A percentile compares a stretch with the other conserved stretches of the same genome.
Conservation (phyloP, 30 jellyfish, hydroid and myxozoan genomes). For the Sanderia malayensis region DNA sequence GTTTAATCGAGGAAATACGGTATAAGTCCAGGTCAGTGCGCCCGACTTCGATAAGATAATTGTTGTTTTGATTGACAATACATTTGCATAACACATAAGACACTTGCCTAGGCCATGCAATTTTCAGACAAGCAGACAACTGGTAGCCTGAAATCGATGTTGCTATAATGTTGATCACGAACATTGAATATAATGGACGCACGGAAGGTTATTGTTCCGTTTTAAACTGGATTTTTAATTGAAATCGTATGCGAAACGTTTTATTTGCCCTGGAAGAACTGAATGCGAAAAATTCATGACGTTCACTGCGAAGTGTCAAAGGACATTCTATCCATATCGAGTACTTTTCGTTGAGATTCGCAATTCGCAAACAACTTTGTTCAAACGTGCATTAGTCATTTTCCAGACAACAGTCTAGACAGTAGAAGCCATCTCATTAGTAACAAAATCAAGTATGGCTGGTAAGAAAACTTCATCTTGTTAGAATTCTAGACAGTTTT, state of each 20-base stretch:
- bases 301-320: neutral
- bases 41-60: too few species aligned
- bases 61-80: too few species aligned
- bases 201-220: neutral
- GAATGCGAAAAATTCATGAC: neutral
- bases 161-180: neutral
- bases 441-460: constrained; percentile 42
- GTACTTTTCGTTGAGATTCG: neutral
- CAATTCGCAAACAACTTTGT: neutral
- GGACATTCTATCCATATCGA: neutral
- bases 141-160: neutral
- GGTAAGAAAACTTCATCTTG: constrained; percentile 46
- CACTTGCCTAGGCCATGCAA: neutral
- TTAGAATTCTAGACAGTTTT: neutral
- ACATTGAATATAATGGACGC: neutral
- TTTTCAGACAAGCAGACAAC: neutral
- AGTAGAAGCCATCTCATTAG: constrained; percentile 36
- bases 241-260: neutral
- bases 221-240: neutral
- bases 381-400: neutral
- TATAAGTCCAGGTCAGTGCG: too few species aligned
- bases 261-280: neutral
- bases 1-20: too few species aligned
- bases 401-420: constrained; percentile 79
- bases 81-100: too few species aligned